A percentile compares a stretch with the other conserved stretches of the same genome.
Evolutionary conservation across 2,888 invertebrate species (phyloP).

Genomic region (Athrips mouffetella): DNA sequence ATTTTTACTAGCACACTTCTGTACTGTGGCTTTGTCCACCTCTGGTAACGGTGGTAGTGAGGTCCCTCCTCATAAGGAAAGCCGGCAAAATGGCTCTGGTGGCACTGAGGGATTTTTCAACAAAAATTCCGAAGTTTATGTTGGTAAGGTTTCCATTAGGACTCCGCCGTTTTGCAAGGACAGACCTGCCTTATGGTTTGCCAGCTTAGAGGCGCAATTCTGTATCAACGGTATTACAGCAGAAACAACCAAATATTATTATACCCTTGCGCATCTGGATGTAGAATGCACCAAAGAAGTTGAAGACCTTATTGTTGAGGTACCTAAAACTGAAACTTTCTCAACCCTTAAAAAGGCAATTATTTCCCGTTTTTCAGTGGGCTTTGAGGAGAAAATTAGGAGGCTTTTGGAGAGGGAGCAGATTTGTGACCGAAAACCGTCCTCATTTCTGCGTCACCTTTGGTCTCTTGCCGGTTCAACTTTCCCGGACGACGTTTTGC

Average conservation of each 20-base stretch:
- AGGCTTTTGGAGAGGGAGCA: neutral
- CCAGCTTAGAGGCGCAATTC: neutral
- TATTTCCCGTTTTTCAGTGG: no score
- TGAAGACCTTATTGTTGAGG: neutral
- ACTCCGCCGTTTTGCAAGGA: neutral
- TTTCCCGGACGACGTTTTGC: neutral
- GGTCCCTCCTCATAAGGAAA: no score
- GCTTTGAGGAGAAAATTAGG: neutral
- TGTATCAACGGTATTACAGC: neutral
- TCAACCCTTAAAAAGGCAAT: neutral
- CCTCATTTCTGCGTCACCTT: neutral
- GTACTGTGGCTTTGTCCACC: no score
- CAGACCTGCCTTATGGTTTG: neutral
- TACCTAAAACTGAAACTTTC: neutral
- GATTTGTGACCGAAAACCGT: neutral
- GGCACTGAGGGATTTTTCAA: no score
- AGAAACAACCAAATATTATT: neutral
- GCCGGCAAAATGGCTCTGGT: no score
- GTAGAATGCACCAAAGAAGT: neutral
- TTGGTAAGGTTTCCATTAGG: neutral
- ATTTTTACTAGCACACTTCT: no score
- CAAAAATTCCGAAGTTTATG: no score
- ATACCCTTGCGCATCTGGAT: neutral
- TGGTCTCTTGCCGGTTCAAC: neutral
- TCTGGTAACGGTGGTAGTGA: no score